Evolutionary conservation across 1,140 invertebrate genomes (phyloP), one percentile per base, ranked within the genome.

Genomic region (Drosophila serrata): DNA sequence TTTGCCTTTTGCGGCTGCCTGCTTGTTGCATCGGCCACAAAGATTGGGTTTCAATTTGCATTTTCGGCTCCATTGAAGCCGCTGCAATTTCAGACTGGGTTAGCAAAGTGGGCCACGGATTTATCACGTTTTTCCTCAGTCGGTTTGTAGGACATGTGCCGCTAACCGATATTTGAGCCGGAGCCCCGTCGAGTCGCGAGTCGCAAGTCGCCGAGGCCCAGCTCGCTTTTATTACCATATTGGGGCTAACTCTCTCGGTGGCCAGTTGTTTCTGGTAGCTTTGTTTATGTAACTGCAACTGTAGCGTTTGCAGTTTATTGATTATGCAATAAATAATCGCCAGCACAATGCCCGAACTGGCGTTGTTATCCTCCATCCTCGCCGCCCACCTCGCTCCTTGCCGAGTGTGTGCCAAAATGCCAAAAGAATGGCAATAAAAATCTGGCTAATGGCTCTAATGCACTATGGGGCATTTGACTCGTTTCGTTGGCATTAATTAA

Each of bases 141-240:
- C 81, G 81, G 81, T 90, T 90, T 91, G 85, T 91, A 90, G 85
- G 87, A 90, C 85, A 90, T 90, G 85, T 86, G 87, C 85, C 57
- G 70, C 85, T 91, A 90, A 90, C 85, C 85, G 87, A 90, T 91
- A 90, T 90, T 76, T 70, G 69, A 72, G 55, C 37, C 43, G 7
- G 8, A 53, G 29, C 39, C 55, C 39, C 62, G 39, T 35, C 55
- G 55, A 55, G 48, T 31, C 13, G 45, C n/a, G 29, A 42, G 43
- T 6, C 13, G 45, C n/a, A 22, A 42, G 43, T 6, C 35, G 35
- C 39, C 61, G 42, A 46, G 64, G 58, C 79, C 51, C 49, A 69
- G 63, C 60, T 76, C 60, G 35, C 57, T 86, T 88, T 87, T 87
- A 87, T 87, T 87, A 87, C 84, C 84, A 87, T 87, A 88, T 87